Percentiles rank a stretch among this genome's conserved stretches.
These are phyloP conservation scores for Drosophila gunungcola DNA, from an alignment of 1,140 invertebrate species.

Conservation along the genomic window DNA sequence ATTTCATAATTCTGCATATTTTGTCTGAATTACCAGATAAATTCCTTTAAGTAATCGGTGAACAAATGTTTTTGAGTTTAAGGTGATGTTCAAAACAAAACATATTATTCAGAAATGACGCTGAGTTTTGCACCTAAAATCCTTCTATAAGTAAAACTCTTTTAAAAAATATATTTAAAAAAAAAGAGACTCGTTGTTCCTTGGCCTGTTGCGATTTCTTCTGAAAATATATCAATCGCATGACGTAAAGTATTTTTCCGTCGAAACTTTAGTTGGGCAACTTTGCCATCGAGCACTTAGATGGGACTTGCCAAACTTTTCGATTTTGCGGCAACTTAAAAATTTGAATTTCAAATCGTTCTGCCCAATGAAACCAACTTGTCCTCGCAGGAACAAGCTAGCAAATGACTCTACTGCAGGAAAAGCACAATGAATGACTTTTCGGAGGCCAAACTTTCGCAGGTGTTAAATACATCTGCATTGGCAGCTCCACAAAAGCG, in stretches of 20 bases:
- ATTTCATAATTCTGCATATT: no score
- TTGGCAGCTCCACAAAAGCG: conserved; percentile 25
- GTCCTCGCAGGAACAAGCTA: conserved; percentile 36
- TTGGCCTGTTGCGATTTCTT: neutral
- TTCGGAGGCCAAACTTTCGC: conserved; percentile 27
- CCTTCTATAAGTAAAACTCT: no score
- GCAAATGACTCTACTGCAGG: conserved; percentile 44
- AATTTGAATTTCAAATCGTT: conserved; percentile 53
- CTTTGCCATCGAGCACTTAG: conserved; percentile 42
- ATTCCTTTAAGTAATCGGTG: no score
- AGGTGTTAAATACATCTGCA: conserved; percentile 63
- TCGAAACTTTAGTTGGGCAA: conserved; percentile 31
- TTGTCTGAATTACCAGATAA: no score
- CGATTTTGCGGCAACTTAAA: conserved; percentile 37
- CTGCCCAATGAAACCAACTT: conserved; percentile 39
- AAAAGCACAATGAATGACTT: conserved; percentile 28
- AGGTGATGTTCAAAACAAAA: no score
- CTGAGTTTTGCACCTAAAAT: no score
- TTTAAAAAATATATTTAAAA: no score
- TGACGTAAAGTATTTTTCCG: conserved; percentile 37
- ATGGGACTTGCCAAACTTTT: conserved; percentile 39
- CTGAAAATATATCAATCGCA: conserved; percentile 46
- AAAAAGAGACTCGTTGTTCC: no score
- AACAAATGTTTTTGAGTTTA: no score
- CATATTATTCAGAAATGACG: no score